Evolutionary conservation across 2,797 vertebrate species (phyloP), one percentile per base, ranked within the genome.

Genomic region (Lindbergichthys nudifrons): DNA sequence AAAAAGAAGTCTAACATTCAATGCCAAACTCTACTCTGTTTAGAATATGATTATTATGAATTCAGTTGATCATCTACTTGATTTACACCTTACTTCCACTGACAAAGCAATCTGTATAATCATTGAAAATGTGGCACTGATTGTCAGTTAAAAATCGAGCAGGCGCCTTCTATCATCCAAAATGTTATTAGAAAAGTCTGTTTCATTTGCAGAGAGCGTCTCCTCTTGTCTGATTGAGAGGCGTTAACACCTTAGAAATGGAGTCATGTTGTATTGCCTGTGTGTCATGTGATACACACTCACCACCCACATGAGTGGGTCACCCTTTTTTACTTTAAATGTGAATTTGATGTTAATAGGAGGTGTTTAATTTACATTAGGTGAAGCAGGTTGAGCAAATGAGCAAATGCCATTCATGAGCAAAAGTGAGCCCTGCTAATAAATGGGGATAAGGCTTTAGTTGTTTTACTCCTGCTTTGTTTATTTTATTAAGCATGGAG

Each of bases 121-220:
- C 45, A 59, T 23, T 70, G 19, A 65, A 73, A 67, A 60, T 54
- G 67, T 65, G 61, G 48, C 61, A n/a, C 62, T 50, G 59, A 74
- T 65, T 66, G 68, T 84, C 61, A 64, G 73, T 13, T 73, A 65
- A 75, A 71, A 45, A 80, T 71, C 70, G 19, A 3, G 21, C 36
- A 41, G 65, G 70, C 76, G 72, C 41, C 57, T 78, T 47, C 69
- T 52, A 12, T 87, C 73, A 67, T 76, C 45, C 4, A 30, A 61
- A 54, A 72, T 67, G 73, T 85, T 75, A 88, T 90, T 80, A 70
- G 63, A 64, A 69, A 70, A 58, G 66, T 61, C 60, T 54, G 45
- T 69, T 56, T 63, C 9, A 51, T 36, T 74, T 71, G 63, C 70
- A 71, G 62, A 26, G 46, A 63, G 12, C 30, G 0, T 71, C 56